A percentile compares a stretch with the other conserved stretches of the same genome.
Conservation (phyloP, 2,888 invertebrate species). For the Mystacides longicornis region DNA sequence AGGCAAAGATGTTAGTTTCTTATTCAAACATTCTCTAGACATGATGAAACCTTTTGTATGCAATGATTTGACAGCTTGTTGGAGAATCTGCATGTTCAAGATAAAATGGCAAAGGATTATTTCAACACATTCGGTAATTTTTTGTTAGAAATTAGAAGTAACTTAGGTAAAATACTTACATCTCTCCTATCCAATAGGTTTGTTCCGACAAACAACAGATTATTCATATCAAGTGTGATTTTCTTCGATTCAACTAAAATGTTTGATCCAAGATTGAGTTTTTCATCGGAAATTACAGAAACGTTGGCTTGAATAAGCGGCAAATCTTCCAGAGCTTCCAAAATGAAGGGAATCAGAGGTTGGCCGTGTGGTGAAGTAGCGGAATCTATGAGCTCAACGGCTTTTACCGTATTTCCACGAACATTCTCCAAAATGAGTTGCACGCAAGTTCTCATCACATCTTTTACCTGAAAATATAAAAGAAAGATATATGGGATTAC, state of each 20-base stretch:
- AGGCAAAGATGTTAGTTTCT: conserved; percentile 35
- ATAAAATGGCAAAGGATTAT: not conserved
- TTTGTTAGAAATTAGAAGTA: not conserved
- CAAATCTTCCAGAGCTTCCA: conserved; percentile 55
- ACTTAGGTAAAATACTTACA: no score
- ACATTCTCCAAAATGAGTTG: conserved; percentile 70
- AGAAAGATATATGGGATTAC: no score
- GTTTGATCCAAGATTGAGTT: conserved; percentile 39
- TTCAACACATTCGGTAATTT: not conserved
- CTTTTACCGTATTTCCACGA: conserved; percentile 53
- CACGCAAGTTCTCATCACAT: conserved; percentile 53
- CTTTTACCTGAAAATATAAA: conserved; percentile 39
- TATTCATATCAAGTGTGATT: conserved; percentile 46
- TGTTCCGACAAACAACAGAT: conserved; percentile 46
- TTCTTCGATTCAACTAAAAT: conserved; percentile 58
- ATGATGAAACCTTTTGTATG: conserved; percentile 55
- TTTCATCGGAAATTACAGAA: conserved; percentile 45
- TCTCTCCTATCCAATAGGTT: conserved; percentile 44
- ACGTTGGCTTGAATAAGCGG: conserved; percentile 64
- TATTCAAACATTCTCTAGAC: conserved; percentile 46
- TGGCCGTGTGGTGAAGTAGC: conserved; percentile 45
- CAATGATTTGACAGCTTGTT: conserved; percentile 42
- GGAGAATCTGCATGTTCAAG: conserved; percentile 35
- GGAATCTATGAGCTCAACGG: conserved; percentile 47
- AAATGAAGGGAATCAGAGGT: conserved; percentile 49